These are phyloP conservation scores for Papilio gigon DNA, from an alignment of 2,888 invertebrate genomes.

Conservation along the genomic window DNA sequence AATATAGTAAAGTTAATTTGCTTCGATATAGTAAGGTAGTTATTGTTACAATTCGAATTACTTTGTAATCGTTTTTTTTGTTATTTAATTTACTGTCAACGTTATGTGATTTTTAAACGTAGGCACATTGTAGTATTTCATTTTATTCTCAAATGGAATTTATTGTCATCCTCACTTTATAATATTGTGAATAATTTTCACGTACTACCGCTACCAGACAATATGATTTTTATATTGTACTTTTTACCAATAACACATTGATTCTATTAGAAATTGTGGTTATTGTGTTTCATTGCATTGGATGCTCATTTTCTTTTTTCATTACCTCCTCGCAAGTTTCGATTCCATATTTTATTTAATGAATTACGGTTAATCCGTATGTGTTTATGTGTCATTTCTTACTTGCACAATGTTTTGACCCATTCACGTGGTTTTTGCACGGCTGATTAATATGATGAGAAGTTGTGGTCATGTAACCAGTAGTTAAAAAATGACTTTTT, in stretches of 20 bases:
- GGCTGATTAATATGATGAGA: background rate
- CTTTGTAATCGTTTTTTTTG: slow-evolving; percentile 11
- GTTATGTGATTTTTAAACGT: background rate
- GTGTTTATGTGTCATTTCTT: background rate
- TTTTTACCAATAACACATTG: too few species aligned
- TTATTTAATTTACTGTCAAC: background rate
- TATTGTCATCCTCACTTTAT: background rate
- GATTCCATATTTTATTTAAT: too few species aligned
- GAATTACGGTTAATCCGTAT: background rate
- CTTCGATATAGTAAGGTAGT: background rate
- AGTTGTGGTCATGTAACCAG: background rate
- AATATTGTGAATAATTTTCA: background rate
- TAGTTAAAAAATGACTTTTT: too few species aligned
- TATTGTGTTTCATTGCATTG: too few species aligned
- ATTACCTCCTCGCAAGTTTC: too few species aligned
- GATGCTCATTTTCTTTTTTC: too few species aligned
- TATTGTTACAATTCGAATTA: background rate
- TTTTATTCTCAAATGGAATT: background rate
- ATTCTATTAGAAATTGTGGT: too few species aligned
- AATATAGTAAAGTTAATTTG: background rate
- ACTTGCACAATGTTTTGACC: background rate
- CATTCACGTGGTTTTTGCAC: background rate
- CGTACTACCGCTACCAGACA: background rate
- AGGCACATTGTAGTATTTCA: background rate
- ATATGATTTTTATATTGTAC: background rate